A percentile compares a stretch with the other conserved stretches of the same genome.
Conservation (phyloP, 2,888 invertebrate genomes). For the Drosophila hamatofila region DNA sequence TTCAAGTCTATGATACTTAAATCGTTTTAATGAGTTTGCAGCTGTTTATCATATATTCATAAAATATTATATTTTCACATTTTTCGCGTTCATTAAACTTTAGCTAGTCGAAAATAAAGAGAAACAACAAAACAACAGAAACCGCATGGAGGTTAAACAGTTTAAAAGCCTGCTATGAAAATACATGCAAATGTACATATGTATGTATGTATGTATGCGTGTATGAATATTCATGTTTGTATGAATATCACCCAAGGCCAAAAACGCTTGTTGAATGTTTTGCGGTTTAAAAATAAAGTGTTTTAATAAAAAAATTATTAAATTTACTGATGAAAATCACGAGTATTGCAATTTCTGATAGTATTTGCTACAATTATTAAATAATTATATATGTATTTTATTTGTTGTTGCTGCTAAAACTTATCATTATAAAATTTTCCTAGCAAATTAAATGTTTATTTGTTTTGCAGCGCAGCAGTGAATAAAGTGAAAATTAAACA, state of each 20-base stretch:
- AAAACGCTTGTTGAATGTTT: constrained; percentile 25
- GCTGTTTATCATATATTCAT: constrained; percentile 30
- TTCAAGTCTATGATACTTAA: not conserved
- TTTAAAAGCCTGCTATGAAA: constrained; percentile 40
- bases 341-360: constrained; percentile 15
- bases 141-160: constrained; percentile 34
- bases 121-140: constrained; percentile 5
- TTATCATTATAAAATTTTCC: not conserved
- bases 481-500: no score
- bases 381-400: constrained; percentile 16
- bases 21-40: constrained; percentile 8
- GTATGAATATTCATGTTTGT: constrained; percentile 4
- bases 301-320: constrained; percentile 16
- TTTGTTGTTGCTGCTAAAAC: constrained; percentile 1
- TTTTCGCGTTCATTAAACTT: constrained; percentile 59
- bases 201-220: not conserved
- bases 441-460: not conserved
- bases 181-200: constrained; percentile 1
- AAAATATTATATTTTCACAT: constrained; percentile 8
- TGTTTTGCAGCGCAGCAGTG: no score
- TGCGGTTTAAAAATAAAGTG: constrained; percentile 43
- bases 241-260: constrained; percentile 42
- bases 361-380: constrained; percentile 12
- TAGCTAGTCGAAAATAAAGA: constrained; percentile 27
- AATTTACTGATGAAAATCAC: constrained; percentile 11